Evolutionary conservation across 2,113 vertebrate genomes (phyloP).

Genomic region (Coracopsis vasa): DNA sequence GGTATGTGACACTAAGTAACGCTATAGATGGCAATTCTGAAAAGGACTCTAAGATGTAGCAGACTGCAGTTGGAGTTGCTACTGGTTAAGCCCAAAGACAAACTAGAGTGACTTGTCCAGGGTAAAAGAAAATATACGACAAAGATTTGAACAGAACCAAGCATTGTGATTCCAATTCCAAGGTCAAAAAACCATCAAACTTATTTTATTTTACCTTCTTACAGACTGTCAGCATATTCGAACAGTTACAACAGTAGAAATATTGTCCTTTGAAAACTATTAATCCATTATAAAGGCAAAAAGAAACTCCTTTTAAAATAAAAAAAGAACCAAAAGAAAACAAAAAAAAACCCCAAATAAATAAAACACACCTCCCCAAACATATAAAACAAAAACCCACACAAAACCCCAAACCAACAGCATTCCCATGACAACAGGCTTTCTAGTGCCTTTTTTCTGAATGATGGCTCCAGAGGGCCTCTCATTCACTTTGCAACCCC

Average conservation of each 20-base stretch:
- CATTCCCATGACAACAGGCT: not conserved
- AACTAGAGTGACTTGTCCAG: not conserved
- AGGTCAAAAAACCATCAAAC: not conserved
- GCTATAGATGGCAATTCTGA: not conserved
- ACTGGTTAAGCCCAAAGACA: not conserved
- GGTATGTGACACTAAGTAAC: not conserved
- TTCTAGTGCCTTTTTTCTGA: not conserved
- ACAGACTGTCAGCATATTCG: not conserved
- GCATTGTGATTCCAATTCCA: not conserved
- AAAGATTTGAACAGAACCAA: not conserved
- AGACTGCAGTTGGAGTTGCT: not conserved
- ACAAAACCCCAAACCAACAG: not conserved
- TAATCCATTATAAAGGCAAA: not conserved
- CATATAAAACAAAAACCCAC: not conserved
- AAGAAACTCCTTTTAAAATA: not conserved
- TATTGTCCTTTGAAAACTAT: not conserved
- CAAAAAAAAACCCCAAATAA: not conserved
- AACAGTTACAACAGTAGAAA: not conserved
- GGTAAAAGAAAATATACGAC: not conserved
- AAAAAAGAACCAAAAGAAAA: not conserved
- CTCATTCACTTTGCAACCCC: not conserved
- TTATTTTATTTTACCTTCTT: not conserved
- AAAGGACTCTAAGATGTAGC: not conserved
- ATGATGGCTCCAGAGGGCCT: not conserved
- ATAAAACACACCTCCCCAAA: too few species aligned